These are phyloP conservation scores for Spheniscus mendiculus DNA, from an alignment of 2,113 vertebrate genomes.

Conservation along the genomic window DNA sequence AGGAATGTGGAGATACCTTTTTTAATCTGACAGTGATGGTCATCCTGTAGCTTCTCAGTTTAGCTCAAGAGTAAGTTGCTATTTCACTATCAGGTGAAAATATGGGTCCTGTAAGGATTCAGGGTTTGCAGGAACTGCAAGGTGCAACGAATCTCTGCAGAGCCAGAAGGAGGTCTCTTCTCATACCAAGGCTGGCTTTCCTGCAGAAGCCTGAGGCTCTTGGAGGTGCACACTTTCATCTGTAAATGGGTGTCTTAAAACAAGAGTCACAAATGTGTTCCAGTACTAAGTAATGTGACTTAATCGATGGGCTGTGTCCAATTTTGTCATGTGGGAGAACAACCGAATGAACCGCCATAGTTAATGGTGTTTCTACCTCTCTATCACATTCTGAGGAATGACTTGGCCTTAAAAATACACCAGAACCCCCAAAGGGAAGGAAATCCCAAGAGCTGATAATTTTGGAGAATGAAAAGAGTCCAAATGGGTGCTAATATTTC, in stretches of 20 bases:
- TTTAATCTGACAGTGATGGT: not conserved
- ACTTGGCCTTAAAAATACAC: constrained; percentile 28
- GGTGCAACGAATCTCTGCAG: not conserved
- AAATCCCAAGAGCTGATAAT: constrained; percentile 15
- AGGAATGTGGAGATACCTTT: not conserved
- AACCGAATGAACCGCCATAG: not conserved
- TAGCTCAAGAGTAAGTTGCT: not conserved
- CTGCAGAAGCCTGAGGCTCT: not conserved
- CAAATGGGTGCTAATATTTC: constrained; percentile 48
- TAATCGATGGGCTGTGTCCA: not conserved
- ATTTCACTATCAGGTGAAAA: rapidly evolving
- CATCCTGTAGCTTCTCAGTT: not conserved
- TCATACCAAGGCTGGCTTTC: not conserved
- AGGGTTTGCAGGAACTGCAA: not conserved
- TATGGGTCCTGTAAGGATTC: not conserved
- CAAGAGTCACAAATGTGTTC: not conserved
- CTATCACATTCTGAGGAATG: constrained; percentile 11
- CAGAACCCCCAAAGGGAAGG: not conserved
- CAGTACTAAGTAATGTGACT: not conserved
- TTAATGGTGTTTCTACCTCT: constrained; percentile 43
- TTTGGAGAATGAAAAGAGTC: constrained; percentile 14
- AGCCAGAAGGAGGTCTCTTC: not conserved
- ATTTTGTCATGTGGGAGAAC: not conserved
- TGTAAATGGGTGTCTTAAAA: not conserved
- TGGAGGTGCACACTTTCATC: not conserved